Base-by-base conservation (phyloP, 2,888 invertebrate species). In the Tridacna crocea region DNA sequence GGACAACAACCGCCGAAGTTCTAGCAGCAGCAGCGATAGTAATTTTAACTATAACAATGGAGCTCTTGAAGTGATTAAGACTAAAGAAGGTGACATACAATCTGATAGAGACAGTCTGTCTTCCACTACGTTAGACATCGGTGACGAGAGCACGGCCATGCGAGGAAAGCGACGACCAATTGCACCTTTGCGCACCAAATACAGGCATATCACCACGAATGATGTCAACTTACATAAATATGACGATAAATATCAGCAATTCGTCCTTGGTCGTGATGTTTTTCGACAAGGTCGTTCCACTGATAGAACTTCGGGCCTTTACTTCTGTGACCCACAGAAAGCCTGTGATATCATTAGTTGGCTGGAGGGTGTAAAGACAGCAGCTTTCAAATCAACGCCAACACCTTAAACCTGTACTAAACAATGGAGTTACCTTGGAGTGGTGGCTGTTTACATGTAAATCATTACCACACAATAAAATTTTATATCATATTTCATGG, bases 161-260 rank as follows among this genome's bases (percentile, higher is more conserved):
- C 66, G 72, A 70, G 61, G 74, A 24, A 48, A 77, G 12, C 75
- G 77, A 12, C 80, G 72, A 72, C 75, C 80, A 11, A 80, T 68
- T 13, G 83, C 75, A 19, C 72, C 75, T 24, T 72, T 83, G 13
- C 72, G 75, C 22, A 83, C 83, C 17, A 83, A 83, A 72, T 83
- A 83, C 58, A 79, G 79, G 65, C 83, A 83, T 77, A 83, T 83
- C 26, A 83, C 83, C 13, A 77, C 77, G 12, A 83, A 83, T 19
- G 73, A 83, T n/a, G 70, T 80, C 12, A 82, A 82, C 13, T 24
- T 70, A 24, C 70, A 70, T 48, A 82, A 78, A 63, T 82, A 82
- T 60, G 78, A 78, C 26, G 66, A 76, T 19, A 36, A 0, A 27
- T 70, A 70, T 15, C 70, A 70, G 24, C n/a, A 51, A 4, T 8